Percentiles rank a stretch among this genome's conserved stretches.
Evolutionary conservation across 2,113 vertebrate genomes (phyloP).

Genomic region (Myrmecophaga tridactyla): DNA sequence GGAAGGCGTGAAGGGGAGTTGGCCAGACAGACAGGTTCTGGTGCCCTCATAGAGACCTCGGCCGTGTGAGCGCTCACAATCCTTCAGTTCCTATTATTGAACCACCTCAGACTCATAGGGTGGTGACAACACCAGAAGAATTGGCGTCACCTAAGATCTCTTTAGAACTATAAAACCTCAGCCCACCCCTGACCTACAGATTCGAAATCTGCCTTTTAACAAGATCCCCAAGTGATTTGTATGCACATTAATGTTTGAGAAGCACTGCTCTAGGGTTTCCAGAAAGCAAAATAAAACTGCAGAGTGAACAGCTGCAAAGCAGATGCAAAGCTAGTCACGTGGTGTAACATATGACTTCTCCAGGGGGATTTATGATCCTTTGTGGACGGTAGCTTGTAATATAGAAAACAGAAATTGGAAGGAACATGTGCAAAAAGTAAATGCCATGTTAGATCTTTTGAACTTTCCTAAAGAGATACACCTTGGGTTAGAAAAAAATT

Average conservation of each 20-base stretch:
- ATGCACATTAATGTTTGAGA: not conserved
- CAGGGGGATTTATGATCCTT: conserved; percentile 67
- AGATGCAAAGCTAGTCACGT: conserved; percentile 70
- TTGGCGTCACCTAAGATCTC: not conserved
- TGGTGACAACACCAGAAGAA: not conserved
- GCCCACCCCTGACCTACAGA: not conserved
- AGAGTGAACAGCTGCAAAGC: conserved; percentile 80
- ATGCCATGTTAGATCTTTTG: not conserved
- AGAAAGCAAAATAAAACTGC: conserved; percentile 46
- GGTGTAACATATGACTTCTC: not conserved
- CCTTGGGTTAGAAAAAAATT: not conserved
- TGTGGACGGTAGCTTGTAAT: conserved; percentile 43
- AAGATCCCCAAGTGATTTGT: not conserved
- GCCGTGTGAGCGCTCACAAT: not conserved
- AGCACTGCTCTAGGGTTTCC: conserved; percentile 44
- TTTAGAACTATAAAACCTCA: not conserved
- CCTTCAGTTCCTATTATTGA: conserved; percentile 48
- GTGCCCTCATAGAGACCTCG: too few species aligned
- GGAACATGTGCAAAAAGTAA: not conserved
- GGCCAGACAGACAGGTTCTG: not conserved
- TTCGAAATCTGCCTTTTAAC: conserved; percentile 27
- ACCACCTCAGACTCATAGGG: not conserved
- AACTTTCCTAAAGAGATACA: not conserved
- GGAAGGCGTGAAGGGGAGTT: not conserved
- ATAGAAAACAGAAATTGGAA: conserved; percentile 51